phyloP scores from a whole-genome alignment of 2,888 invertebrate genomes.

The Leptinotarsa tumamoca region DNA sequence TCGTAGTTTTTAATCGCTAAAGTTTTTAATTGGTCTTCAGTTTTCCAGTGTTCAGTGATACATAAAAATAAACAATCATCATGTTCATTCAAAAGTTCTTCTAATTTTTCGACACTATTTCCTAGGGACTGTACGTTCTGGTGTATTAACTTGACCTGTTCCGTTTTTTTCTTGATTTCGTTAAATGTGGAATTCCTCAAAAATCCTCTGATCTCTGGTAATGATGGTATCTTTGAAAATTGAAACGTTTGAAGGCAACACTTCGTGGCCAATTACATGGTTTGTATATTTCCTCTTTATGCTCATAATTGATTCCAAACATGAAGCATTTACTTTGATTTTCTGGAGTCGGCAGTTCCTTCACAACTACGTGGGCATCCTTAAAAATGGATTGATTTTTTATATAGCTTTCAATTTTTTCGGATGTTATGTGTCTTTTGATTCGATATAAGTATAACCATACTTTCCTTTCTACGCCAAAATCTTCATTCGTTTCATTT shows the following conservation, averaged over 20 bases:
- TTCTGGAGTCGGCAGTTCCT: background rate
- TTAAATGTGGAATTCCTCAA: constrained; percentile 2
- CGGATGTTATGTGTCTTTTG: background rate
- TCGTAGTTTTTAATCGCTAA: background rate
- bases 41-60: constrained; percentile 14
- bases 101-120: constrained; percentile 9
- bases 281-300: constrained; percentile 7
- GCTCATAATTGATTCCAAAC: background rate
- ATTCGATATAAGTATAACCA: constrained; percentile 11
- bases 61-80: background rate
- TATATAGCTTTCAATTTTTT: background rate
- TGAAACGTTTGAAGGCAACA: background rate
- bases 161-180: background rate
- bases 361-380: background rate
- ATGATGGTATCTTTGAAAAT: background rate
- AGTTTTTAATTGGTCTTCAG: background rate
- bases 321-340: background rate
- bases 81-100: background rate
- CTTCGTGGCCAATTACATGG: background rate
- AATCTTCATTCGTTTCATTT: constrained; percentile 5
- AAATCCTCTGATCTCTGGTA: background rate
- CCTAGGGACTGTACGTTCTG: constrained; percentile 11
- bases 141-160: background rate
- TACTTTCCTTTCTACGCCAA: background rate
- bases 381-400: background rate